Evolutionary conservation across 2,797 vertebrate species (phyloP).

Genomic region (Poecilia velifera): DNA sequence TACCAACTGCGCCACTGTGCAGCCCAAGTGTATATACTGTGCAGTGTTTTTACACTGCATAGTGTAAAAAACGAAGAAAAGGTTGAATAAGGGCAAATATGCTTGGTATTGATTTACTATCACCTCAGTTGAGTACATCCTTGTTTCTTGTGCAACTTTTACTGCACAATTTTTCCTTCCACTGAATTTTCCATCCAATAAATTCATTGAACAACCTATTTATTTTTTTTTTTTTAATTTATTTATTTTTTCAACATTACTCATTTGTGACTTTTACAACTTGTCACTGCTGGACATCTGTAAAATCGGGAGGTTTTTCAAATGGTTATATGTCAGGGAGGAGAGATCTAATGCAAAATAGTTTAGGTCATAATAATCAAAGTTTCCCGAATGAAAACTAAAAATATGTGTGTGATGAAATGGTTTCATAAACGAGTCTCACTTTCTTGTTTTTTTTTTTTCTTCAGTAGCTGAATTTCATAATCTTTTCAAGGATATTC

Average conservation of each 20-base stretch:
- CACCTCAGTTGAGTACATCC: background rate
- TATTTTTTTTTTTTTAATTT: too few species aligned
- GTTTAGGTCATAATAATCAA: background rate
- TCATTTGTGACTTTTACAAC: background rate
- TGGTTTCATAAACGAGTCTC: background rate
- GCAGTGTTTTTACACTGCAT: too few species aligned
- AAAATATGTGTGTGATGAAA: background rate
- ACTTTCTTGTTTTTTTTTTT: background rate
- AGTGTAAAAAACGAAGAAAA: too few species aligned
- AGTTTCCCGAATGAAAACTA: background rate
- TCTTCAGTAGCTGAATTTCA: background rate
- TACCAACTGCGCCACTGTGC: too few species aligned
- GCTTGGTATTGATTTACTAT: too few species aligned
- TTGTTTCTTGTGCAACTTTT: background rate
- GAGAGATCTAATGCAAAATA: background rate
- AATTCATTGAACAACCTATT: background rate
- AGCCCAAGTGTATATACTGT: too few species aligned
- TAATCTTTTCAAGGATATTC: background rate
- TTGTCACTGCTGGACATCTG: background rate
- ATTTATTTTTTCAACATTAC: background rate
- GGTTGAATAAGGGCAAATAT: too few species aligned
- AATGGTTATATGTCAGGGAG: too few species aligned
- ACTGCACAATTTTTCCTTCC: background rate
- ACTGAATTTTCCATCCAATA: background rate
- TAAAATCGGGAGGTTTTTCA: too few species aligned